Evolutionary conservation across 2,888 invertebrate species (phyloP).

Genomic region (Esperia sulphurella): DNA sequence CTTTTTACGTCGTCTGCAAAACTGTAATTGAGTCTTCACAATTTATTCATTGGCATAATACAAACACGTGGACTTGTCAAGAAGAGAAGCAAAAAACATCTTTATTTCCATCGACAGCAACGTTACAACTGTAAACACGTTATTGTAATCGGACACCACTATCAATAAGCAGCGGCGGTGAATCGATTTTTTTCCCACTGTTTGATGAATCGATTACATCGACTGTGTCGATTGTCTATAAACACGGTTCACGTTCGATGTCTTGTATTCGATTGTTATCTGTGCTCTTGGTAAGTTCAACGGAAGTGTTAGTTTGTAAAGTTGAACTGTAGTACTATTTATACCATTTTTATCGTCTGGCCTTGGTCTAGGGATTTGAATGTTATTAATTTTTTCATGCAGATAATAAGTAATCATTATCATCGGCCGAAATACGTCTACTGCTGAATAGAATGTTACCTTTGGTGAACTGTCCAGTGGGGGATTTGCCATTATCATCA

Average conservation of each 20-base stretch:
- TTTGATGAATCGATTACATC: slow-evolving; percentile 3
- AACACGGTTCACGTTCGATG: background rate
- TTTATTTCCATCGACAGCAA: background rate
- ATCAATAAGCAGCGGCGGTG: background rate
- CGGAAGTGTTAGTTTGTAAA: too few relatives aligned
- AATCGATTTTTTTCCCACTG: slow-evolving; percentile 9
- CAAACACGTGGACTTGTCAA: background rate
- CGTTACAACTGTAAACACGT: slow-evolving; percentile 5
- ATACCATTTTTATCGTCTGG: too few relatives aligned
- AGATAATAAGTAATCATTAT: too few relatives aligned
- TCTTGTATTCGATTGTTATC: background rate
- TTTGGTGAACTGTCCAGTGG: too few relatives aligned
- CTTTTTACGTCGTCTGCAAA: too few relatives aligned
- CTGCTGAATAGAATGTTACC: too few relatives aligned
- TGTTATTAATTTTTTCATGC: too few relatives aligned
- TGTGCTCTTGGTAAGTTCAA: background rate
- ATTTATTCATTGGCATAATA: slow-evolving; percentile 5
- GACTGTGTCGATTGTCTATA: background rate
- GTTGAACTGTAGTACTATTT: too few relatives aligned
- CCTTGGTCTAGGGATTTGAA: too few relatives aligned
- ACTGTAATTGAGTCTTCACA: slow-evolving; percentile 1
- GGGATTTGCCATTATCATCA: too few relatives aligned
- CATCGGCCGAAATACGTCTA: too few relatives aligned
- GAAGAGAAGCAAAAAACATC: slow-evolving; percentile 1
- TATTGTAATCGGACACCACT: slow-evolving; percentile 10